These are phyloP conservation scores for Selenia dentaria DNA, from an alignment of 2,888 invertebrate genomes.

Conservation along the genomic window DNA sequence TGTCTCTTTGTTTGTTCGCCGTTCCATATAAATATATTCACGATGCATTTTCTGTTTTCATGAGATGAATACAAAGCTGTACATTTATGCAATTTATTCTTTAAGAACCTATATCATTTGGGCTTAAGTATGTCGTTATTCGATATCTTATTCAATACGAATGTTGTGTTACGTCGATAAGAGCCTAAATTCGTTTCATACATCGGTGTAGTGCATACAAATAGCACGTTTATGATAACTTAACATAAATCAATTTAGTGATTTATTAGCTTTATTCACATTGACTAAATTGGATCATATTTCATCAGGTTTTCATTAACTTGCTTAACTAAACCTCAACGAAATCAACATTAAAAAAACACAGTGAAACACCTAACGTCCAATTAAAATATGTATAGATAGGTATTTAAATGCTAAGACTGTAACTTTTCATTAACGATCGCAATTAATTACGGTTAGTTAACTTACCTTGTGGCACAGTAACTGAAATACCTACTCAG, in stretches of 20 bases:
- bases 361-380: conserved; percentile 21
- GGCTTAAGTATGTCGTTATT: conserved; percentile 35
- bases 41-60: conserved; percentile 63
- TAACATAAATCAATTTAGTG: too few species aligned
- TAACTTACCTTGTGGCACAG: conserved; percentile 23
- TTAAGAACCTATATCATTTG: conserved; percentile 33
- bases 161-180: conserved; percentile 34
- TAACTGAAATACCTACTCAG: conserved; percentile 11
- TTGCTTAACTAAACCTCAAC: too few species aligned
- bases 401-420: conserved; percentile 27
- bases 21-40: conserved; percentile 68
- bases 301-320: conserved; percentile 1
- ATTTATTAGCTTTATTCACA: background rate
- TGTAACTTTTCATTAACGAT: conserved; percentile 27
- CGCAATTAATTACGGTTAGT: conserved; percentile 28
- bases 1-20: conserved; percentile 66
- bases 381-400: conserved; percentile 28
- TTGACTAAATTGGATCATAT: conserved; percentile 1
- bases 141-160: conserved; percentile 25
- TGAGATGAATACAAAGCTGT: conserved; percentile 70
- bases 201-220: background rate
- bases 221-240: too few species aligned
- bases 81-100: conserved; percentile 46
- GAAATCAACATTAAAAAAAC: conserved; percentile 4
- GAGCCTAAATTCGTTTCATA: conserved; percentile 20